A percentile compares a stretch with the other conserved stretches of the same genome.
Conservation (phyloP, 1,140 invertebrate genomes). For the Drosophila ficusphila region DNA sequence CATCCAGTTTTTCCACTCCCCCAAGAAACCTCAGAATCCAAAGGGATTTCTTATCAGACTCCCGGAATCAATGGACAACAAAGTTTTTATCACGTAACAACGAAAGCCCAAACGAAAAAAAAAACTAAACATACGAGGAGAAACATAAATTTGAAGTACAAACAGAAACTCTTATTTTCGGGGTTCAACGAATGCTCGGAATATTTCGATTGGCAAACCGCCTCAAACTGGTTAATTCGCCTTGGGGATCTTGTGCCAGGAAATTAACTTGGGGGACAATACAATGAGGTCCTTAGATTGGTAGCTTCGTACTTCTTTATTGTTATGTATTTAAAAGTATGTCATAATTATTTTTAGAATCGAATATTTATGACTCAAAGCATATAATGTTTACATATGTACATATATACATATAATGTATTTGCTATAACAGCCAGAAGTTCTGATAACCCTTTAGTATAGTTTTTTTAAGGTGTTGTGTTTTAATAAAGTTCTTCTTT, state of each 20-base stretch:
- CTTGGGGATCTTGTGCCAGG: not conserved
- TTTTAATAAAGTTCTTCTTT: not conserved
- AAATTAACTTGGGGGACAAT: not conserved
- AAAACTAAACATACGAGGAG: slow-evolving; percentile 6
- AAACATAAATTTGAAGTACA: slow-evolving; percentile 44
- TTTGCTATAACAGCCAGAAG: too few species aligned
- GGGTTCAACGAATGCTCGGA: slow-evolving; percentile 9
- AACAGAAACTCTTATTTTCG: slow-evolving; percentile 14
- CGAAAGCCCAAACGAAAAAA: slow-evolving; percentile 39
- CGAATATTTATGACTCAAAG: not conserved
- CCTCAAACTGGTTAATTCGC: not conserved
- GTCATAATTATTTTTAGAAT: not conserved
- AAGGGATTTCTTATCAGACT: slow-evolving; percentile 54
- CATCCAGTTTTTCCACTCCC: not conserved
- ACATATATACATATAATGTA: too few species aligned
- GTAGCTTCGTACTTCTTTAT: not conserved
- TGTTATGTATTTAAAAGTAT: not conserved
- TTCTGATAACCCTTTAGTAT: too few species aligned
- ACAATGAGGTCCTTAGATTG: not conserved
- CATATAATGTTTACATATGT: not conserved
- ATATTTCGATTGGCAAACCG: not conserved
- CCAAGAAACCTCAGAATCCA: not conserved
- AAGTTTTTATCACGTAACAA: slow-evolving; percentile 68
- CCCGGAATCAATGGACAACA: slow-evolving; percentile 59
- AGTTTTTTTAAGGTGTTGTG: too few species aligned